phyloP scores from a whole-genome alignment of 2,888 invertebrate genomes.

The Macrostomum cliftonense region DNA sequence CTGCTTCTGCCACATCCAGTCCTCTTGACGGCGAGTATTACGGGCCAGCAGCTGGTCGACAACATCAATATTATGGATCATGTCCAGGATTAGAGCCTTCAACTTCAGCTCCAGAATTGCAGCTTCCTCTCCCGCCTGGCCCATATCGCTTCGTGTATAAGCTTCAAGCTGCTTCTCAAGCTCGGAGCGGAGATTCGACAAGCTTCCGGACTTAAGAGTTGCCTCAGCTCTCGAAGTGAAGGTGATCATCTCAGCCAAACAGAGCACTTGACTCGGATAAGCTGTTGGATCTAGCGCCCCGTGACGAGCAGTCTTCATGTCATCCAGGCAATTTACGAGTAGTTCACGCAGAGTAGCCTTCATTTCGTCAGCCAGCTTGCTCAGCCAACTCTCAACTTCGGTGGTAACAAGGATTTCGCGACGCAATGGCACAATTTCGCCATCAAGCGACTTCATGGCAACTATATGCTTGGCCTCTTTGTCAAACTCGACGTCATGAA shows the following conservation, averaged over 20 bases:
- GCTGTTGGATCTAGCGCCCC: slow-evolving; percentile 43
- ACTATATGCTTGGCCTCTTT: slow-evolving; percentile 43
- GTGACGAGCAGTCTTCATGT: slow-evolving; percentile 31
- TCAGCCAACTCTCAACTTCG: slow-evolving; percentile 45
- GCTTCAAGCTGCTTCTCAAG: slow-evolving; percentile 37
- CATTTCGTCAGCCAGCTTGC: slow-evolving; percentile 62
- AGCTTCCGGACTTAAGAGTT: slow-evolving; percentile 48
- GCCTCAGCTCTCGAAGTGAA: slow-evolving; percentile 68
- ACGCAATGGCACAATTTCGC: slow-evolving; percentile 52
- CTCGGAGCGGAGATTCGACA: slow-evolving; percentile 27
- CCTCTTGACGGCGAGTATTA: slow-evolving; percentile 47
- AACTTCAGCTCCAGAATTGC: slow-evolving; percentile 58
- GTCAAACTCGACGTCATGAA: slow-evolving; percentile 49
- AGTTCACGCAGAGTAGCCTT: slow-evolving; percentile 53
- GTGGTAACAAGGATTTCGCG: slow-evolving; percentile 52
- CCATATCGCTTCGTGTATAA: slow-evolving; percentile 28
- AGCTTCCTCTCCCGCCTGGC: slow-evolving; percentile 29
- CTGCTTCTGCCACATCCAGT: slow-evolving; percentile 91
- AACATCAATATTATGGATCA: slow-evolving; percentile 69
- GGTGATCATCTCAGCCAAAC: slow-evolving; percentile 60
- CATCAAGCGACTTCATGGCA: slow-evolving; percentile 56
- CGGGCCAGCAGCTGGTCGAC: slow-evolving; percentile 54
- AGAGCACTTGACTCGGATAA: slow-evolving; percentile 47
- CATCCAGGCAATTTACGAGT: slow-evolving; percentile 45
- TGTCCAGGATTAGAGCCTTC: slow-evolving; percentile 73